Percentiles rank a stretch among this genome's conserved stretches.
phyloP scores from a whole-genome alignment of 2,888 invertebrate genomes.

The Cheilosia variabilis region DNA sequence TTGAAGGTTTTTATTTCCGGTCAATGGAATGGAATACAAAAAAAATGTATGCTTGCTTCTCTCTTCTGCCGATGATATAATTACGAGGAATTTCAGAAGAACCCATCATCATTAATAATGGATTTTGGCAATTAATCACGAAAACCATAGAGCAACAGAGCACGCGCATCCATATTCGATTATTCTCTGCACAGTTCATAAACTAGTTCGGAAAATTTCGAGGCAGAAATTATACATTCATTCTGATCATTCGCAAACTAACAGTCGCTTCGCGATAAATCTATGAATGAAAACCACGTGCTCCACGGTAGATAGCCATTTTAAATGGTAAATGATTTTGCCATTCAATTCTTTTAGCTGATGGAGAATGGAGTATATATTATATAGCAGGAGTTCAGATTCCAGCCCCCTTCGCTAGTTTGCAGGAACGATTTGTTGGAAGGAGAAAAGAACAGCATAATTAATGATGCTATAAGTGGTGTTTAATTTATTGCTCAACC shows the following conservation, averaged over 20 bases:
- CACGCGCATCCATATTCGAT: not conserved
- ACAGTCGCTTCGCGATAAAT: not conserved
- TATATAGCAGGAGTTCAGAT: not conserved
- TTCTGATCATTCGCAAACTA: not conserved
- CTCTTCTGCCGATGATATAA: conserved; percentile 29
- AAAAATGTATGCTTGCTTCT: not conserved
- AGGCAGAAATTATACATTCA: not conserved
- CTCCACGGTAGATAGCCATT: conserved; percentile 3
- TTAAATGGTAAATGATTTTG: conserved; percentile 34
- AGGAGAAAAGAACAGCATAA: conserved; percentile 47
- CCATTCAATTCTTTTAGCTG: conserved; percentile 37
- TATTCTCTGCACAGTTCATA: conserved; percentile 16
- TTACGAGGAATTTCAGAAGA: conserved; percentile 32
- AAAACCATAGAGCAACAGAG: conserved; percentile 13
- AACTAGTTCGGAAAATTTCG: not conserved
- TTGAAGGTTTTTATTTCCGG: too few relatives aligned
- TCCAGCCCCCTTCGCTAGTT: not conserved
- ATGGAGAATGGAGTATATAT: conserved; percentile 16
- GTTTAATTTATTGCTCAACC: conserved; percentile 75
- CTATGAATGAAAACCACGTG: conserved; percentile 42
- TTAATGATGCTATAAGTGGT: conserved; percentile 74
- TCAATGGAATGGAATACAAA: too few relatives aligned
- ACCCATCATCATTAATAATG: conserved; percentile 50
- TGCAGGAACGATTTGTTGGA: conserved; percentile 10
- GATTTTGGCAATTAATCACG: conserved; percentile 35